A percentile compares a stretch with the other conserved stretches of the same genome.
These are phyloP conservation scores for Elegia similella DNA, from an alignment of 2,888 invertebrate species.

Conservation along the genomic window DNA sequence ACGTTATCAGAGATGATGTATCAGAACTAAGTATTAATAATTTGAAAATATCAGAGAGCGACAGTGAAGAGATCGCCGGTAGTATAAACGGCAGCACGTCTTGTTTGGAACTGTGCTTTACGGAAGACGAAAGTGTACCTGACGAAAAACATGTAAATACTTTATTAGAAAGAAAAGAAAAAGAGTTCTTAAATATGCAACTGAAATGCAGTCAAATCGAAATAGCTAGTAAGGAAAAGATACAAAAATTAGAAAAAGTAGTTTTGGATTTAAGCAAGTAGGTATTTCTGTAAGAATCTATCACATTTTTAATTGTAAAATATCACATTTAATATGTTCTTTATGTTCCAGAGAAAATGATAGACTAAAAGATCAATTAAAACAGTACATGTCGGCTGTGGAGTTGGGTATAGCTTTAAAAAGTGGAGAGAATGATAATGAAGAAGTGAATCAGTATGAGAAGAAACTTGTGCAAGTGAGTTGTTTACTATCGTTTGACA, in stretches of 20 bases:
- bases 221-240: slow-evolving; percentile 67
- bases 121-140: slow-evolving; percentile 66
- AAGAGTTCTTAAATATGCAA: slow-evolving; percentile 75
- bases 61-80: slow-evolving; percentile 71
- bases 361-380: slow-evolving; percentile 90
- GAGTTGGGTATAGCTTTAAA: slow-evolving; percentile 92
- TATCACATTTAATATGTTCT: slow-evolving; percentile 12
- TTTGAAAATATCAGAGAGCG: slow-evolving; percentile 74
- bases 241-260: slow-evolving; percentile 75
- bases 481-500: slow-evolving; percentile 10
- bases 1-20: slow-evolving; percentile 58
- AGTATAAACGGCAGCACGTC: slow-evolving; percentile 75
- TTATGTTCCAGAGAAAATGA: slow-evolving; percentile 87
- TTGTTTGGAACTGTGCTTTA: slow-evolving; percentile 73
- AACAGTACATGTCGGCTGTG: slow-evolving; percentile 94
- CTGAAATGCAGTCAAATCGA: slow-evolving; percentile 76
- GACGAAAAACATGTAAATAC: slow-evolving; percentile 59
- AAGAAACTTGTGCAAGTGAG: slow-evolving; percentile 91
- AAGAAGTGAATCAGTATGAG: slow-evolving; percentile 91
- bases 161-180: slow-evolving; percentile 68
- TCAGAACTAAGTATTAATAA: slow-evolving; percentile 70
- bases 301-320: background rate
- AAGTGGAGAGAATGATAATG: slow-evolving; percentile 75
- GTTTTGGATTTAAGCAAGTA: slow-evolving; percentile 85
- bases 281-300: slow-evolving; percentile 31